Percentiles rank a stretch among this genome's conserved stretches.
phyloP scores from a whole-genome alignment of 2,888 invertebrate genomes.

The Teleiodes luculella region DNA sequence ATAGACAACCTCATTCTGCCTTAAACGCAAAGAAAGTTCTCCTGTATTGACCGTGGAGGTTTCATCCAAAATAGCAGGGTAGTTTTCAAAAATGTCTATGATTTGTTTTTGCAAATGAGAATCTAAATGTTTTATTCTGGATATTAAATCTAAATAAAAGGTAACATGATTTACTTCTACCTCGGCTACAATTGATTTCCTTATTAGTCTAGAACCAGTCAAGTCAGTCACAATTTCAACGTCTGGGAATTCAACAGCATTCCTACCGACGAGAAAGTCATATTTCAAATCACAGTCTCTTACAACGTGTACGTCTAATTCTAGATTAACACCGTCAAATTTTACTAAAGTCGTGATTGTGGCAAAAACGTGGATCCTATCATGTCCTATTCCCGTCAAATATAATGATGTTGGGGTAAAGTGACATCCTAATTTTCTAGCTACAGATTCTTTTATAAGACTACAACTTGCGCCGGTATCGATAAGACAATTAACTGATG shows the following conservation, averaged over 20 bases:
- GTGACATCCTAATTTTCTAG: neutral
- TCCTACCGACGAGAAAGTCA: constrained; percentile 16
- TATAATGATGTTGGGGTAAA: constrained; percentile 1
- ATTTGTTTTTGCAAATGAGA: constrained; percentile 18
- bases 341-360: neutral
- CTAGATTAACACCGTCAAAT: neutral
- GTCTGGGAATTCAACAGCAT: constrained; percentile 18
- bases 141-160: constrained; percentile 2
- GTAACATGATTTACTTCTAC: neutral
- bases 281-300: constrained; percentile 6
- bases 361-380: constrained; percentile 1
- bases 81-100: constrained; percentile 18
- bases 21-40: constrained; percentile 22
- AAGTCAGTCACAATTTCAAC: constrained; percentile 20
- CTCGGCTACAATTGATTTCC: neutral
- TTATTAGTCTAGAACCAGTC: constrained; percentile 12
- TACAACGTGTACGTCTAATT: constrained; percentile 4
- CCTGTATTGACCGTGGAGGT: constrained; percentile 21
- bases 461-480: constrained; percentile 19
- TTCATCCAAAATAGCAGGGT: constrained; percentile 13
- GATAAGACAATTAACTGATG: constrained; percentile 4
- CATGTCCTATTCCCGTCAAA: constrained; percentile 14
- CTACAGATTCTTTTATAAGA: constrained; percentile 11
- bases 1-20: constrained; percentile 18
- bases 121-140: constrained; percentile 14